A percentile compares a stretch with the other conserved stretches of the same genome.
These are phyloP conservation scores for Amphimallon solstitiale DNA, from an alignment of 2,888 invertebrate genomes.

Conservation along the genomic window DNA sequence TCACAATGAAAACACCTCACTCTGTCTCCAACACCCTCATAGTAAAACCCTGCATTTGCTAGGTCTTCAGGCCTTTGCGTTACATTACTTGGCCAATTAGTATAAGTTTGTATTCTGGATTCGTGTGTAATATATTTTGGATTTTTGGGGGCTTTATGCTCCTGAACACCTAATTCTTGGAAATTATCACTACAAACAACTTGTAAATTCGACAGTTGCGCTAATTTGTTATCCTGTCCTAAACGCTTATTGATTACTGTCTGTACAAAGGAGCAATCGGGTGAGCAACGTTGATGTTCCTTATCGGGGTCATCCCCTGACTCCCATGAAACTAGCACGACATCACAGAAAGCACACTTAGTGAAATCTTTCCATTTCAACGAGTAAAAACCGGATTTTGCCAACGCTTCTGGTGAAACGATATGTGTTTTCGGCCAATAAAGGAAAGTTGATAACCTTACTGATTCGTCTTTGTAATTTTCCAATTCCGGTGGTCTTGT, in stretches of 20 bases:
- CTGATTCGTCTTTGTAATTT: conserved; percentile 62
- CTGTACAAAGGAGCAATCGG: conserved; percentile 68
- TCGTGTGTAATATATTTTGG: conserved; percentile 76
- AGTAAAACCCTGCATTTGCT: conserved; percentile 91
- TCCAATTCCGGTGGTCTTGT: conserved; percentile 36
- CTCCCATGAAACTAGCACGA: conserved; percentile 74
- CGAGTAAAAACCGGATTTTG: conserved; percentile 88
- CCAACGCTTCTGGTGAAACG: conserved; percentile 77
- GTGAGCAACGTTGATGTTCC: conserved; percentile 74
- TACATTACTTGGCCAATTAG: conserved; percentile 79
- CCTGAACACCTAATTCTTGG: conserved; percentile 70
- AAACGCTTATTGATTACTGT: conserved; percentile 61
- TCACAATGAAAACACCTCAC: conserved; percentile 95
- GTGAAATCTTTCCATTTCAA: conserved; percentile 77
- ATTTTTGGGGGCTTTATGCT: conserved; percentile 71
- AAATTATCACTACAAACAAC: conserved; percentile 59
- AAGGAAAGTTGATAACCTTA: conserved; percentile 75
- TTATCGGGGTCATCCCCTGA: conserved; percentile 74
- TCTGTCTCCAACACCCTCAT: conserved; percentile 77
- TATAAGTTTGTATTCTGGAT: conserved; percentile 75
- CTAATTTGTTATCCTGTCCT: conserved; percentile 46
- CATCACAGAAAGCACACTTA: conserved; percentile 85
- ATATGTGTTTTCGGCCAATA: conserved; percentile 76
- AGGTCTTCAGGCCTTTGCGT: conserved; percentile 80
- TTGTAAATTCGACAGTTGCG: conserved; percentile 28